Conservation (phyloP, 2,888 invertebrate species). For the Drosophila acutilabella region DNA sequence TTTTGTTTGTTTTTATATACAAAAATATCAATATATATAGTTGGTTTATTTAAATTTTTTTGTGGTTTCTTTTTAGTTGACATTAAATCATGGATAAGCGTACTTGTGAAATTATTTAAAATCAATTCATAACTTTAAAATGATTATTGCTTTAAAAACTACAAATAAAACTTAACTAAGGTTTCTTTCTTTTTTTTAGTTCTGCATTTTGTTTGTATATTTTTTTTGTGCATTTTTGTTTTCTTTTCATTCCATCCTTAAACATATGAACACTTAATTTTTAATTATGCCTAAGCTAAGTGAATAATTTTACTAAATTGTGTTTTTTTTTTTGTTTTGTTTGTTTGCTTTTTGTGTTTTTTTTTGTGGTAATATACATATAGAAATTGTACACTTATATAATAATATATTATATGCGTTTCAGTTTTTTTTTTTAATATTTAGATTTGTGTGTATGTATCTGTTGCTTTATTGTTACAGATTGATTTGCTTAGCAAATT, state of each 20-base stretch:
- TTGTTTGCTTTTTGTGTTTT: conserved; percentile 24
- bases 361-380: conserved; percentile 47
- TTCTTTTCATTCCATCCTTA: conserved; percentile 62
- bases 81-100: conserved; percentile 80
- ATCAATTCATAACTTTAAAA: conserved; percentile 63
- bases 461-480: conserved; percentile 45
- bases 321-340: conserved; percentile 44
- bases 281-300: conserved; percentile 29
- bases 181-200: conserved; percentile 24
- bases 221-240: conserved; percentile 41
- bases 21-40: conserved; percentile 57
- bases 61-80: conserved; percentile 59
- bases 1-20: conserved; percentile 49
- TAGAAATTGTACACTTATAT: conserved; percentile 59
- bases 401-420: conserved; percentile 74
- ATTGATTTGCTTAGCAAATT: conserved; percentile 81
- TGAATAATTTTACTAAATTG: conserved; percentile 46
- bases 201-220: conserved; percentile 39
- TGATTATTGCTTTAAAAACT: conserved; percentile 65
- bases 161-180: conserved; percentile 57
- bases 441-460: neutral
- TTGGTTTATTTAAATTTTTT: conserved; percentile 54
- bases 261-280: conserved; percentile 69
- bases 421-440: conserved; percentile 31
- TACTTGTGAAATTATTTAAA: conserved; percentile 72